Percentiles rank a stretch among this genome's conserved stretches.
These are phyloP conservation scores for Drosophila funebris DNA, from an alignment of 1,140 invertebrate species.

Conservation along the genomic window DNA sequence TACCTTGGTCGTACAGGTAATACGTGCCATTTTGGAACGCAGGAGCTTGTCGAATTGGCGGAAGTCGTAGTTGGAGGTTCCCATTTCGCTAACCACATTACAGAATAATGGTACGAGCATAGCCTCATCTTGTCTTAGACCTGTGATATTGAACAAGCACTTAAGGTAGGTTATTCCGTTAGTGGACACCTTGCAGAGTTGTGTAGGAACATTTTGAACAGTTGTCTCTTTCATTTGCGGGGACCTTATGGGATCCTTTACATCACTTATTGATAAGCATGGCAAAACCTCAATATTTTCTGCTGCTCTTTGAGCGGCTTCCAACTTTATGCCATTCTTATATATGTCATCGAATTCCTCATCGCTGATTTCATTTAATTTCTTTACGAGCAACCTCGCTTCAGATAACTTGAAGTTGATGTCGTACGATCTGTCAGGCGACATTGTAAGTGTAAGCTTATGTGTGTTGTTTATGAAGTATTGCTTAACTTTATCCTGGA, in stretches of 20 bases:
- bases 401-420: conserved; percentile 87
- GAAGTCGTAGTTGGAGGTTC: conserved; percentile 91
- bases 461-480: conserved; percentile 94
- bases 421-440: conserved; percentile 91
- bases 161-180: conserved; percentile 94
- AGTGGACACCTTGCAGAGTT: conserved; percentile 91
- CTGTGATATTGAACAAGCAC: conserved; percentile 88
- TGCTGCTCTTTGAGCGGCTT: conserved; percentile 88
- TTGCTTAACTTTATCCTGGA: conserved; percentile 90
- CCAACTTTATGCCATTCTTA: conserved; percentile 88
- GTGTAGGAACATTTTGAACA: conserved; percentile 87
- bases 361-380: conserved; percentile 86
- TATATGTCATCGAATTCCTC: conserved; percentile 88
- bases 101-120: conserved; percentile 92
- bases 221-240: conserved; percentile 85
- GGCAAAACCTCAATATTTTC: conserved; percentile 91
- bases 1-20: conserved; percentile 88
- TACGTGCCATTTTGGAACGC: conserved; percentile 91
- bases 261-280: conserved; percentile 89
- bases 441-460: conserved; percentile 92
- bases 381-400: conserved; percentile 87
- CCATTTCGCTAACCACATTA: conserved; percentile 91
- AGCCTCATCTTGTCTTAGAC: conserved; percentile 88
- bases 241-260: conserved; percentile 87
- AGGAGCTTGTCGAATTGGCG: conserved; percentile 91